Percentiles rank a stretch among this genome's conserved stretches.
phyloP scores from a whole-genome alignment of 2,888 invertebrate genomes.

The Drosophila infuscata region DNA sequence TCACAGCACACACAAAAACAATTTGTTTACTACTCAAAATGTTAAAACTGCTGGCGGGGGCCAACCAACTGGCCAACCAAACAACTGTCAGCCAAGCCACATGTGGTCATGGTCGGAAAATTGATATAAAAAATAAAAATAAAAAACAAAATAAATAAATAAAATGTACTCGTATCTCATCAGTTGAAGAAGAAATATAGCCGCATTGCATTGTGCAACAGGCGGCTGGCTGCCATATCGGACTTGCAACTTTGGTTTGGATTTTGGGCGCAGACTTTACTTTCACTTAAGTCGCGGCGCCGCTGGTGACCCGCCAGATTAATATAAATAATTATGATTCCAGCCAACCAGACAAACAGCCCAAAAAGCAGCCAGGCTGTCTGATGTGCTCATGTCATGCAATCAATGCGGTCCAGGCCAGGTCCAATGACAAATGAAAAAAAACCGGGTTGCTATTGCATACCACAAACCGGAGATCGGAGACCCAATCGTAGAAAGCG shows the following conservation, averaged over 20 bases:
- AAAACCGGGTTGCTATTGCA: constrained; percentile 46
- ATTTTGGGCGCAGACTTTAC: constrained; percentile 49
- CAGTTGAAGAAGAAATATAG: constrained; percentile 67
- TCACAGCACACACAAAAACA: constrained; percentile 46
- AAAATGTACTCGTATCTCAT: constrained; percentile 36
- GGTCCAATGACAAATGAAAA: constrained; percentile 50
- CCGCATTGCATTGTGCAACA: constrained; percentile 70
- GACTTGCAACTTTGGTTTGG: constrained; percentile 23
- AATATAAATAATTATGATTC: constrained; percentile 78
- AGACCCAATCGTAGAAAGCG: constrained; percentile 44
- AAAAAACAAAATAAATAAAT: constrained; percentile 18
- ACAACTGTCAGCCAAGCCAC: constrained; percentile 51
- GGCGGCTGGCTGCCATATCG: constrained; percentile 42
- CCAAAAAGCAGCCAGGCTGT: constrained; percentile 21
- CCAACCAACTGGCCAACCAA: constrained; percentile 21
- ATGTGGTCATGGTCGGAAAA: constrained; percentile 58
- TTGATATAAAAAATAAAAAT: constrained; percentile 39
- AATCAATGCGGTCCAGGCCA: constrained; percentile 59
- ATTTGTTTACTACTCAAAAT: constrained; percentile 66
- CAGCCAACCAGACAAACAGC: constrained; percentile 29
- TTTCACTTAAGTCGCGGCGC: constrained; percentile 66
- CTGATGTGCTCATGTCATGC: constrained; percentile 78
- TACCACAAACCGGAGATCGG: constrained; percentile 6
- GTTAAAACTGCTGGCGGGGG: constrained; percentile 44
- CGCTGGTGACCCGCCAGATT: constrained; percentile 77